Evolutionary conservation across 2,113 vertebrate genomes (phyloP).

Genomic region (Circaetus cinerascens): DNA sequence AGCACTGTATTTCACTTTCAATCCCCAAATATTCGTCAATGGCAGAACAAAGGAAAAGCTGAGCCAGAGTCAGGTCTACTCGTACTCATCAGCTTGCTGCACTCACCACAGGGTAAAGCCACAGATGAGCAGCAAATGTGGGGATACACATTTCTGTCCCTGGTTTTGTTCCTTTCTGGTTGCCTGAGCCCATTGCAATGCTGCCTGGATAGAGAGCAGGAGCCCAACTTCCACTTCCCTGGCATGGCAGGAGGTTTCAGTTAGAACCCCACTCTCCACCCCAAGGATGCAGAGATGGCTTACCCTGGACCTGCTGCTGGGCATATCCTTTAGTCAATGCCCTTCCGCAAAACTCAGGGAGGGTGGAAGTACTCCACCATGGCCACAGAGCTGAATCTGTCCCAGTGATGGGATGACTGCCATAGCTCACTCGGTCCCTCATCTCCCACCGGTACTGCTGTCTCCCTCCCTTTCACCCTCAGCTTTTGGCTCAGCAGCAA

Average conservation of each 20-base stretch:
- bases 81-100: neutral
- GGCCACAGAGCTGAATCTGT: fast-evolving
- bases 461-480: neutral
- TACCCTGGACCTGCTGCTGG: neutral
- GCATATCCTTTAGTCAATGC: neutral
- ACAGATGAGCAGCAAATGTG: neutral
- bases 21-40: neutral
- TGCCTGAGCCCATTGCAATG: neutral
- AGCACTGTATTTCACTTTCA: neutral
- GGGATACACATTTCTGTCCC: neutral
- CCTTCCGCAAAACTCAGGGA: neutral
- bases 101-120: neutral
- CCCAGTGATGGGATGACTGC: neutral
- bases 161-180: neutral
- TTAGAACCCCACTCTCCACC: neutral
- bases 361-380: neutral
- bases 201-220: fast-evolving
- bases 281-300: fast-evolving
- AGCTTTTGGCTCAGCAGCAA: neutral
- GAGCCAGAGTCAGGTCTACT: neutral
- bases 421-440: neutral
- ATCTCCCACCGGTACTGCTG: neutral
- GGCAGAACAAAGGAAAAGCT: conserved; percentile 19
- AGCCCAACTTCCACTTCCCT: neutral
- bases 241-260: neutral